phyloP scores from a whole-genome alignment of 2,797 vertebrate genomes.

The Onychomys arenicola region DNA sequence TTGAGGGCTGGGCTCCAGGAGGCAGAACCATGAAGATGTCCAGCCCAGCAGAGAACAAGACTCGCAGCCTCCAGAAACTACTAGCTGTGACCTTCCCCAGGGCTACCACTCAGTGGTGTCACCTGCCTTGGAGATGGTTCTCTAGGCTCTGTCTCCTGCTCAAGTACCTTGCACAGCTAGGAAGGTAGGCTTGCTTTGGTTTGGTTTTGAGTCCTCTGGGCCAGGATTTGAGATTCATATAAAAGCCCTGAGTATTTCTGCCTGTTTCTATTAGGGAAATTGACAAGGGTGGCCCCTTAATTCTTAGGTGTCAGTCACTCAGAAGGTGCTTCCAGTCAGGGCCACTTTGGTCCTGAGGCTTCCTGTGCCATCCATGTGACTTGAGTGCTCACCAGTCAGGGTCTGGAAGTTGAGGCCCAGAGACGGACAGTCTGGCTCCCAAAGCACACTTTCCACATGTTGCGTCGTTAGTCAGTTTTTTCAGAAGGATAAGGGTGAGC shows the following conservation, averaged over 20 bases:
- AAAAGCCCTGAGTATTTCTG: background rate
- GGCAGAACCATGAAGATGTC: background rate
- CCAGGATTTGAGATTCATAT: conserved; percentile 6
- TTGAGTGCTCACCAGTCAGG: background rate
- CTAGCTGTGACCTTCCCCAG: background rate
- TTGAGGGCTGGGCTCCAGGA: background rate
- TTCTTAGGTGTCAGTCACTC: background rate
- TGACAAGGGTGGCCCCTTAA: background rate
- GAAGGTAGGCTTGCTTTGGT: background rate
- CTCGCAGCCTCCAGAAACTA: background rate
- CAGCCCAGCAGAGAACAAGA: background rate
- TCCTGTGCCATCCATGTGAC: background rate
- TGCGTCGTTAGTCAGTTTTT: background rate
- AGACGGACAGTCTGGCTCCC: too few species aligned
- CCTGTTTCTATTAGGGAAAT: background rate
- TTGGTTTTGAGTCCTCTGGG: conserved; percentile 15
- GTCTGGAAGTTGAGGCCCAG: background rate
- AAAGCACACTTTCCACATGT: background rate
- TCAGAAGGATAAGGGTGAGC: background rate
- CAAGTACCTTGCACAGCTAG: background rate
- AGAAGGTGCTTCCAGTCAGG: background rate
- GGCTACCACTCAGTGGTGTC: background rate
- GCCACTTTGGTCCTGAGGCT: background rate
- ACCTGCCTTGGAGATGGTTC: background rate
- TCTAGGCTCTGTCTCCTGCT: background rate